Percentiles rank a stretch among this genome's conserved stretches.
These are phyloP conservation scores for Odontophorus gujanensis DNA, from an alignment of 2,113 vertebrate species.

Conservation along the genomic window DNA sequence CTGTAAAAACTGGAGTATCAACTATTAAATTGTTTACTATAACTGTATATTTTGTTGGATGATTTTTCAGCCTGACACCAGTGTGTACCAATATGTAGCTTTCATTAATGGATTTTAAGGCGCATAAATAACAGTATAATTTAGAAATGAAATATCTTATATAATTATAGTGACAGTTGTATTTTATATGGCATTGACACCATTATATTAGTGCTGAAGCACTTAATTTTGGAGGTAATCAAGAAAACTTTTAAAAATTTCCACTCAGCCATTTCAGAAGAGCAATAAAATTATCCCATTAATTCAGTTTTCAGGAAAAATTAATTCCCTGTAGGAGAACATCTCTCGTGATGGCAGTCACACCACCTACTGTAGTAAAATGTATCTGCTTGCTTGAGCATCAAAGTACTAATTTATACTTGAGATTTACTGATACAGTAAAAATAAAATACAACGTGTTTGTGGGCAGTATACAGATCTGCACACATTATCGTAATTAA, in stretches of 20 bases:
- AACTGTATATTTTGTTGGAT: background rate
- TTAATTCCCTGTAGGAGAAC: conserved; percentile 39
- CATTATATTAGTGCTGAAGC: background rate
- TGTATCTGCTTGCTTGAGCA: conserved; percentile 54
- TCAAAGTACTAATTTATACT: conserved; percentile 37
- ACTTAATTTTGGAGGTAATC: conserved; percentile 56
- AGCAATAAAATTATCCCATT: conserved; percentile 38
- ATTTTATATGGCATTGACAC: background rate
- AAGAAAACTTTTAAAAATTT: conserved; percentile 45
- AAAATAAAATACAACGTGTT: conserved; percentile 54
- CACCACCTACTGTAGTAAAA: conserved; percentile 27
- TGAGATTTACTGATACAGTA: conserved; percentile 40
- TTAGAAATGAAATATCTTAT: background rate
- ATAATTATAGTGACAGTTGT: background rate
- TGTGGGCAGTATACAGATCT: conserved; percentile 11
- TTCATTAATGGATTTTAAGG: background rate
- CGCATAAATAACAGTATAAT: background rate
- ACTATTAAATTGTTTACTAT: background rate
- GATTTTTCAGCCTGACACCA: background rate
- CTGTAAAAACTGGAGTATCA: background rate
- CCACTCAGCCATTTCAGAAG: conserved; percentile 23
- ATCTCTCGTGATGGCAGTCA: background rate
- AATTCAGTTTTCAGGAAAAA: conserved; percentile 44
- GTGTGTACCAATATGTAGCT: background rate
- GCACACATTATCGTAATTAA: conserved; percentile 31